These are phyloP conservation scores for Tholera decimalis DNA, from an alignment of 2,888 invertebrate genomes.

Conservation along the genomic window DNA sequence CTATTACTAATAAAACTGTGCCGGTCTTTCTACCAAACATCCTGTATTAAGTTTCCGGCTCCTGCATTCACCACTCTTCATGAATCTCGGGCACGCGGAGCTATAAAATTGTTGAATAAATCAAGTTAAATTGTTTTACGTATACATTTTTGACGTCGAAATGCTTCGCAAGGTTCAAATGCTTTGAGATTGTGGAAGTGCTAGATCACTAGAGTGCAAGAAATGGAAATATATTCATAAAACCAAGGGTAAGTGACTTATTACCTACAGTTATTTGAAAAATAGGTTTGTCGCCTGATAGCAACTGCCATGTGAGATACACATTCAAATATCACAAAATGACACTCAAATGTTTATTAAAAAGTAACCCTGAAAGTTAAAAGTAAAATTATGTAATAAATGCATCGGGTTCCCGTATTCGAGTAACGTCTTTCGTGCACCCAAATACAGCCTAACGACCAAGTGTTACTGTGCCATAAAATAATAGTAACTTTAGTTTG, in stretches of 20 bases:
- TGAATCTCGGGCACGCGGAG: slow-evolving; percentile 48
- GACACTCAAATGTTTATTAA: too few species aligned
- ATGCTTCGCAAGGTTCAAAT: slow-evolving; percentile 17
- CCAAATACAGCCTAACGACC: too few species aligned
- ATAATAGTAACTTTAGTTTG: too few species aligned
- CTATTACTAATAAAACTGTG: neutral
- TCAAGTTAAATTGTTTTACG: slow-evolving; percentile 52
- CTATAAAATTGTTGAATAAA: slow-evolving; percentile 58
- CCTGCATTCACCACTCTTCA: slow-evolving; percentile 59
- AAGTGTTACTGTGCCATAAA: too few species aligned
- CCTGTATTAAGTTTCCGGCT: slow-evolving; percentile 34
- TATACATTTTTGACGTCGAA: slow-evolving; percentile 40
- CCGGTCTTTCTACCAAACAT: slow-evolving; percentile 5
- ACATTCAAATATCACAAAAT: too few species aligned
- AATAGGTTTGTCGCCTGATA: neutral
- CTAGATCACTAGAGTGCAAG: slow-evolving; percentile 2
- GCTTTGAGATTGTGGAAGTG: slow-evolving; percentile 13
- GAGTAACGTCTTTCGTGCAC: too few species aligned
- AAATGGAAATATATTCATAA: neutral
- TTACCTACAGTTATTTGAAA: neutral
- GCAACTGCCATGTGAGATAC: too few species aligned
- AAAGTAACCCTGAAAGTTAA: too few species aligned
- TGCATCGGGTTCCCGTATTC: too few species aligned
- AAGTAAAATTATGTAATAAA: too few species aligned
- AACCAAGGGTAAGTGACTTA: neutral